A percentile compares a stretch with the other conserved stretches of the same genome.
phyloP scores from a whole-genome alignment of 2,797 vertebrate genomes.

The Gouania willdenowi region DNA sequence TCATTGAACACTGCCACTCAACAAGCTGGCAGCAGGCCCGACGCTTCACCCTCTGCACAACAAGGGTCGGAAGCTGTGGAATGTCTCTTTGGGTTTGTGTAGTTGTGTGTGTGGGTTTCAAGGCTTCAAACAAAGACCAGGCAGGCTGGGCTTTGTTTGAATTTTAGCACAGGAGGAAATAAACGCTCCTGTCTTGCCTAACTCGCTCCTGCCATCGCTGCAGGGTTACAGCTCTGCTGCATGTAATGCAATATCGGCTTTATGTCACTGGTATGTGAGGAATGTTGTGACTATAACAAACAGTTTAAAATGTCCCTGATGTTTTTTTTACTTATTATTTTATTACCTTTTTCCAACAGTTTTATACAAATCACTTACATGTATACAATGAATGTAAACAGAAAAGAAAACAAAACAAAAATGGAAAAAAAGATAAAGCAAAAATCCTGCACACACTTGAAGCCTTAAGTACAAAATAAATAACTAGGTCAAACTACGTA shows the following conservation, averaged over 20 bases:
- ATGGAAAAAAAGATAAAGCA: no score
- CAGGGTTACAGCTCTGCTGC: not conserved
- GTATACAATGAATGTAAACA: no score
- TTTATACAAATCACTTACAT: no score
- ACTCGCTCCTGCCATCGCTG: conserved; percentile 30
- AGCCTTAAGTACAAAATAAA: no score
- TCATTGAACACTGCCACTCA: conserved; percentile 33
- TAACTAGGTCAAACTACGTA: no score
- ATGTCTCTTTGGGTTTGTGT: not conserved
- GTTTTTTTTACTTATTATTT: no score
- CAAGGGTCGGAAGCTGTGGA: conserved; percentile 24
- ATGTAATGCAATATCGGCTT: not conserved
- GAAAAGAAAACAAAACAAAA: no score
- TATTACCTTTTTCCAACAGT: no score
- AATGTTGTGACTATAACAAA: conserved; percentile 2
- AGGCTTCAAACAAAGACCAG: conserved; percentile 5
- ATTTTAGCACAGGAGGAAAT: conserved; percentile 48
- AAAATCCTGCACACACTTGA: no score
- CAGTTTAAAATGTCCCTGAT: conserved; percentile 1
- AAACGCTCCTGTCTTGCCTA: conserved; percentile 45
- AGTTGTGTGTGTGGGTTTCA: not conserved
- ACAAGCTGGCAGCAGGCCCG: conserved; percentile 33
- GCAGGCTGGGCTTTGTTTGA: conserved; percentile 52
- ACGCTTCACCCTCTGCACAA: conserved; percentile 16
- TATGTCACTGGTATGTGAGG: conserved; percentile 11